Evolutionary conservation across 2,113 vertebrate genomes (phyloP).

Genomic region (Sinosuthora webbiana): DNA sequence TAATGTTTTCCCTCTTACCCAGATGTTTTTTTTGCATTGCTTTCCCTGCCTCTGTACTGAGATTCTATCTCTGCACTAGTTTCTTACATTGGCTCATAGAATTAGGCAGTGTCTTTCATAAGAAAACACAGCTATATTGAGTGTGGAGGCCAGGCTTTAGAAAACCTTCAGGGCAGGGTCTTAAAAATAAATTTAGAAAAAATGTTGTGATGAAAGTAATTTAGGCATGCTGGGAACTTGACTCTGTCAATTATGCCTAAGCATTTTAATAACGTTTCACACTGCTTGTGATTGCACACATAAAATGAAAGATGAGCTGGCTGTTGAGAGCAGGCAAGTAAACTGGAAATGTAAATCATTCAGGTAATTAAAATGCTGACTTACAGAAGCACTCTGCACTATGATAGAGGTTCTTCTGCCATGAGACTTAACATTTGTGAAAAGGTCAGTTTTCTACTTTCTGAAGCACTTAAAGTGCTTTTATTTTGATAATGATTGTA

Average conservation of each 20-base stretch:
- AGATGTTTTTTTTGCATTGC: rapidly evolving
- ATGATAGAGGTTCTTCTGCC: background rate
- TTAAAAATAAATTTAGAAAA: conserved; percentile 6
- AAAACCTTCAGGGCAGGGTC: background rate
- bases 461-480: background rate
- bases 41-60: background rate
- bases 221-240: background rate
- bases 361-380: conserved; percentile 23
- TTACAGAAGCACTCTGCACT: background rate
- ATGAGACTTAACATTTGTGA: background rate
- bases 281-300: conserved; percentile 13
- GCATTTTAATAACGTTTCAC: conserved; percentile 39
- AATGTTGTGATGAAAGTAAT: background rate
- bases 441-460: conserved; percentile 29
- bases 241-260: conserved; percentile 19
- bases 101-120: background rate
- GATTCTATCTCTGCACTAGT: background rate
- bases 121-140: background rate
- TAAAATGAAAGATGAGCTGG: conserved; percentile 9
- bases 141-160: background rate
- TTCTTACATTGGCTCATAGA: background rate
- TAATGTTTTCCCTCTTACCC: rapidly evolving
- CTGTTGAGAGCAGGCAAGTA: conserved; percentile 13
- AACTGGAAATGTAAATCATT: conserved; percentile 16
- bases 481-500: background rate